Conservation (phyloP, 1,140 invertebrate species). For the Coptotermes formosanus region DNA sequence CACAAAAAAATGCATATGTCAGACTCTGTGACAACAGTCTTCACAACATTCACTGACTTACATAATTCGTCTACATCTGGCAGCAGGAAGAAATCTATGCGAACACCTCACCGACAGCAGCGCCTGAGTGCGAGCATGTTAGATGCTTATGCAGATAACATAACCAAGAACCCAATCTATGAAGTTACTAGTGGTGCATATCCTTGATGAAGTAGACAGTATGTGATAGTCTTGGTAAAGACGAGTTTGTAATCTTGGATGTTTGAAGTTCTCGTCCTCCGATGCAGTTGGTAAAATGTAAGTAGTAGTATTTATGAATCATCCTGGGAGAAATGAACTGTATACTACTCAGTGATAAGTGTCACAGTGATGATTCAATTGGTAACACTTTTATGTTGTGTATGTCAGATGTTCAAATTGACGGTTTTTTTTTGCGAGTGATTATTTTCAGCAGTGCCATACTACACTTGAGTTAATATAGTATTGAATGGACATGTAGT, state of each 20-base stretch:
- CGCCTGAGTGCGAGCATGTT: conserved; percentile 38
- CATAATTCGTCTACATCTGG: conserved; percentile 30
- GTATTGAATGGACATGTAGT: neutral
- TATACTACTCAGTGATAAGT: neutral
- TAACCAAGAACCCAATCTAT: conserved; percentile 39
- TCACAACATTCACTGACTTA: conserved; percentile 37
- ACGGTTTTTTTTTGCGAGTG: too few relatives aligned
- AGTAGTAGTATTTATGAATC: neutral
- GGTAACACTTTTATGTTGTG: neutral
- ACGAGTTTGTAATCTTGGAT: neutral
- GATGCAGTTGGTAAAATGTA: neutral
- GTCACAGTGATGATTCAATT: too few relatives aligned
- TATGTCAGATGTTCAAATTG: neutral
- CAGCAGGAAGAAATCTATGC: conserved; percentile 24
- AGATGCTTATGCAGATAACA: conserved; percentile 39
- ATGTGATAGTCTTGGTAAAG: neutral
- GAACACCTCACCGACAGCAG: conserved; percentile 38
- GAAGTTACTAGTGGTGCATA: conserved; percentile 40
- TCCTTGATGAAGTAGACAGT: conserved; percentile 32
- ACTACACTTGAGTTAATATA: neutral
- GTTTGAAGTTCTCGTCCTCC: neutral
- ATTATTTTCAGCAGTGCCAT: neutral
- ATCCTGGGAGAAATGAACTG: neutral
- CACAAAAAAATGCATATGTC: conserved; percentile 37
- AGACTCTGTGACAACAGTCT: conserved; percentile 40